Base-by-base conservation (phyloP, 2,888 invertebrate species). In the Spodoptera exigua region DNA sequence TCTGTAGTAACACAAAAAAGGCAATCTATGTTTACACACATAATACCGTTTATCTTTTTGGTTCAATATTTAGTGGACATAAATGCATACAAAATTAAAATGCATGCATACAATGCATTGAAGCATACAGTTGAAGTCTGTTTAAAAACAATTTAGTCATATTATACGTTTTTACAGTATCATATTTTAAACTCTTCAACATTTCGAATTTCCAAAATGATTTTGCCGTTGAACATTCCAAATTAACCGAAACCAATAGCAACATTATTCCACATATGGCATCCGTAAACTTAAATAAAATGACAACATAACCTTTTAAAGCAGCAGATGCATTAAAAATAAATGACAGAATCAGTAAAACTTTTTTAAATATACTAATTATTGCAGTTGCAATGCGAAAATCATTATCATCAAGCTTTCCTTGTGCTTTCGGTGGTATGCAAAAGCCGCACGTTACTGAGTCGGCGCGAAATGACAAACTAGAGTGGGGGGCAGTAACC, bases 391-490 rank as follows among this genome's bases (percentile, higher is more conserved):
- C 76, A 76, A 76, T 71, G 70, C 72, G 76, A 76, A 79, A 86
- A 84, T 83, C 81, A 85, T 85, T 82, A 84, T 83, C 83, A 85
- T 85, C 80, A 82, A 82, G 82, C 74, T 81, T 80, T 78, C 55
- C 73, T 69, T 60, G 65, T 56, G 68, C 79, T 71, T 75, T 74
- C 70, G 66, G 70, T 64, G 45, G 70, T 80, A 79, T 81, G 88
- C 89, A 84, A 90, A 89, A 89, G 87, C 83, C 71, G 80, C 76
- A 71, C 74, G 81, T 77, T 86, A 91, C 91, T 85, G 93, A 93
- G 93, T 92, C 92, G 92, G 93, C 93, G 93, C 93, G 86, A 92
- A 92, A 91, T 91, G 89, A 89, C 88, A 88, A 79, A 72, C 82
- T 84, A 86, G 87, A 87, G 83, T 77, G 85, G 87, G 91, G 90